Evolutionary conservation across 2,888 invertebrate species (phyloP), one percentile per base, ranked within the genome.

Genomic region (Myopa tessellatipennis): DNA sequence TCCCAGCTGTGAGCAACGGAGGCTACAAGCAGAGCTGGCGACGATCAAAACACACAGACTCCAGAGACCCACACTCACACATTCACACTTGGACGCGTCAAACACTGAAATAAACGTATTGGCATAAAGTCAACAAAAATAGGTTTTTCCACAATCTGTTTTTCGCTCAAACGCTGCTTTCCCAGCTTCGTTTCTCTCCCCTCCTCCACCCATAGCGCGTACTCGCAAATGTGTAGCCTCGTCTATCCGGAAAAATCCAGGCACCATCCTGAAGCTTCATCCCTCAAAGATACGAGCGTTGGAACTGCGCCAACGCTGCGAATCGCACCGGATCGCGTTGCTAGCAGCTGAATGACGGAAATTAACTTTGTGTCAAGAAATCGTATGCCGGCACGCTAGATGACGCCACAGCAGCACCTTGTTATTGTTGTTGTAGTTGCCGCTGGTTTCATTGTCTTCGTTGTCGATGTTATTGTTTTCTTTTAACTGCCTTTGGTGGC

Each of bases 21-120:
- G 45, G 2, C 26, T 26, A 26, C 26, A 26, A 26, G 26, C 26
- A 26, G 26, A 26, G 26, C n/a, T n/a, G n/a, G n/a, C n/a, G n/a
- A n/a, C n/a, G n/a, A n/a, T n/a, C n/a, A n/a, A n/a, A n/a, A 34
- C 55, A n/a, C 36, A 55, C n/a, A n/a, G n/a, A n/a, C n/a, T n/a
- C n/a, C n/a, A n/a, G n/a, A 34, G n/a, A 70, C 36, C 55, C 36
- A 55, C n/a, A 70, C 36, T 73, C 50, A 36, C 18, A 40, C 68
- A 61, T 12, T 26, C 67, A 70, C 61, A 52, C 16, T 12, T 26
- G 12, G 18, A 34, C 40, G 14, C 69, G n/a, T n/a, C 38, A 4
- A n/a, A 38, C 68, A 68, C 40, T 26, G 8, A 26, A 40, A 18
- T 26, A 61, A n/a, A 26, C 61, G 5, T 61, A 6, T 61, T 58